Evolutionary conservation across 2,113 vertebrate genomes (phyloP).

Genomic region (Paradisaea rubra): DNA sequence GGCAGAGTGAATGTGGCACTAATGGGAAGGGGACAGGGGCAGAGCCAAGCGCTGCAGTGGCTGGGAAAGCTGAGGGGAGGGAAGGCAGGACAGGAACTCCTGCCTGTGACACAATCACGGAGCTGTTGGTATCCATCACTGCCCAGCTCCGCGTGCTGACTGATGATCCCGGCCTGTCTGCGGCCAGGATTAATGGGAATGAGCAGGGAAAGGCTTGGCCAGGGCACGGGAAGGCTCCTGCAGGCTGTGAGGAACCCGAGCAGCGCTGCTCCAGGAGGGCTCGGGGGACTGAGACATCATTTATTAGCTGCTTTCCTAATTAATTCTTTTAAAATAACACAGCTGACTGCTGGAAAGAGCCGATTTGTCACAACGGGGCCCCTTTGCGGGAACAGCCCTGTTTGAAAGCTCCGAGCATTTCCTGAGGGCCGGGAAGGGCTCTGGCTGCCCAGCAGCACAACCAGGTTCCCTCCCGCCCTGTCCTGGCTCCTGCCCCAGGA

Average conservation of each 20-base stretch:
- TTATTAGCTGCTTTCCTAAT: constrained; percentile 5
- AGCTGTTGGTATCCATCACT: neutral
- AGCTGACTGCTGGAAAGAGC: constrained; percentile 3
- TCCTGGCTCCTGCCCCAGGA: neutral
- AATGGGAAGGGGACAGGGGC: neutral
- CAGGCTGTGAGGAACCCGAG: neutral
- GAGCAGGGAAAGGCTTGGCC: neutral
- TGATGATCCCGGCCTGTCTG: neutral
- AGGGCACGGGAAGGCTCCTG: neutral
- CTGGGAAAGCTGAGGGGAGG: neutral
- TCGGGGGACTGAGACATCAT: neutral
- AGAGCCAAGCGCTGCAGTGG: neutral
- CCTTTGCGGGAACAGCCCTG: neutral
- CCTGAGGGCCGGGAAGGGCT: neutral
- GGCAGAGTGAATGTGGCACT: neutral
- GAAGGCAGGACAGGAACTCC: neutral
- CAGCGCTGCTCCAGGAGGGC: neutral
- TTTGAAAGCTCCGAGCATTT: neutral
- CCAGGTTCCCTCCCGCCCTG: neutral
- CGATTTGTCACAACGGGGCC: neutral
- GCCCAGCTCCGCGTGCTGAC: neutral
- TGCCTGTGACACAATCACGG: neutral
- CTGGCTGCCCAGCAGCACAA: neutral
- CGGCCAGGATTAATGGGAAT: neutral
- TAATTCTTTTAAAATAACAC: neutral